These are phyloP conservation scores for Myripristis murdjan DNA, from an alignment of 2,797 vertebrate genomes.

Conservation along the genomic window DNA sequence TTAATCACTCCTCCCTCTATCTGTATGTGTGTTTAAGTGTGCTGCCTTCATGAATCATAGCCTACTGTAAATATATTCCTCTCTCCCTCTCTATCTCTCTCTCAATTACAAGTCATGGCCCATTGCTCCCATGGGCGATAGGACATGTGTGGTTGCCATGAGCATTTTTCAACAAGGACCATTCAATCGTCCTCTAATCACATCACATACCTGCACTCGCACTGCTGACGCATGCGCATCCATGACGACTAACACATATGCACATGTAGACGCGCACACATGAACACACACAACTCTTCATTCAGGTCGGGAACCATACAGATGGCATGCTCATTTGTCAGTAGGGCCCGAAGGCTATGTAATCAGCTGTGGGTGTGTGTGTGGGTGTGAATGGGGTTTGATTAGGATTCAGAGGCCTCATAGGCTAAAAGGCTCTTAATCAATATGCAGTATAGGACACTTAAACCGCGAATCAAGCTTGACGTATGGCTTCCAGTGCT, in stretches of 20 bases:
- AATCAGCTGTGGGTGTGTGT: constrained; percentile 14
- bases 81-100: constrained; percentile 1
- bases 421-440: constrained; percentile 38
- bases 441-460: constrained; percentile 34
- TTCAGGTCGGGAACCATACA: constrained; percentile 18
- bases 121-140: neutral
- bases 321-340: constrained; percentile 25
- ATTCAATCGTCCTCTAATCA: neutral
- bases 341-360: neutral
- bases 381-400: constrained; percentile 12
- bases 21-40: neutral
- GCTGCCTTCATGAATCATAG: constrained; percentile 36
- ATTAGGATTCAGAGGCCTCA: constrained; percentile 39
- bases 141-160: constrained; percentile 5
- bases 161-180: constrained; percentile 10
- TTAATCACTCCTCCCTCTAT: constrained; percentile 17
- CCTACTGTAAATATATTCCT: constrained; percentile 4
- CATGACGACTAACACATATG: neutral
- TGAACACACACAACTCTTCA: neutral
- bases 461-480: constrained; percentile 18
- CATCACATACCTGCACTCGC: neutral
- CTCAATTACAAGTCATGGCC: neutral
- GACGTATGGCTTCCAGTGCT: constrained; percentile 41
- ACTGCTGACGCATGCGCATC: neutral
- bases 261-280: neutral